phyloP scores from a whole-genome alignment of 2,888 invertebrate genomes.

The Spialia ferax region DNA sequence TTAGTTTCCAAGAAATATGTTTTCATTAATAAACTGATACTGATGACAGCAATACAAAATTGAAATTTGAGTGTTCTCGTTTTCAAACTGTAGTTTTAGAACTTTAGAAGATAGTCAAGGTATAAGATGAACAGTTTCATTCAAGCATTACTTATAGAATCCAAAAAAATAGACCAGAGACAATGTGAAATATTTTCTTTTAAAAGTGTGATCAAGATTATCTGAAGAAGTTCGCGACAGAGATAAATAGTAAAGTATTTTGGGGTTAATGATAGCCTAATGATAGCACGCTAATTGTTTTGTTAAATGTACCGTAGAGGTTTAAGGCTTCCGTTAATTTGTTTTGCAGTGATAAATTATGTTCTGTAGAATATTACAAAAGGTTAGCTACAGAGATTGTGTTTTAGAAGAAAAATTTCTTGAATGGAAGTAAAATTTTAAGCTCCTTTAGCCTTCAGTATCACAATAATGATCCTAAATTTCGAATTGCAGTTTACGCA shows the following conservation, averaged over 20 bases:
- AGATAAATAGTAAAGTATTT: slow-evolving; percentile 6
- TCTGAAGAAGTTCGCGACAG: background rate
- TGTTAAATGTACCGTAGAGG: background rate
- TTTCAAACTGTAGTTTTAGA: too few relatives aligned
- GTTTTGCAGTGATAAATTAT: background rate
- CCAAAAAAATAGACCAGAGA: background rate
- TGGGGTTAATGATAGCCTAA: background rate
- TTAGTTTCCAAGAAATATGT: too few relatives aligned
- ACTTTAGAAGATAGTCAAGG: too few relatives aligned
- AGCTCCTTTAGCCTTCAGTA: too few relatives aligned
- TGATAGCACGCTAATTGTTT: slow-evolving; percentile 5
- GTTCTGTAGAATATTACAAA: background rate
- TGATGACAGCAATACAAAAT: too few relatives aligned
- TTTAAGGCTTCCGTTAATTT: background rate
- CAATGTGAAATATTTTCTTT: background rate
- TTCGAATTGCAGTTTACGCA: too few relatives aligned
- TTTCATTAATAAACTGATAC: too few relatives aligned
- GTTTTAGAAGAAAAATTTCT: background rate
- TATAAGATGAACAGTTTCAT: too few relatives aligned
- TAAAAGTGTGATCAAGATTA: background rate
- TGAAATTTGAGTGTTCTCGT: too few relatives aligned
- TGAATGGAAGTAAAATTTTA: too few relatives aligned
- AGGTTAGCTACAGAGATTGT: background rate
- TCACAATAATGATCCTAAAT: too few relatives aligned
- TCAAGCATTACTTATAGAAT: too few relatives aligned